These are phyloP conservation scores for Pygoscelis adeliae DNA, from an alignment of 2,113 vertebrate genomes.

Conservation along the genomic window DNA sequence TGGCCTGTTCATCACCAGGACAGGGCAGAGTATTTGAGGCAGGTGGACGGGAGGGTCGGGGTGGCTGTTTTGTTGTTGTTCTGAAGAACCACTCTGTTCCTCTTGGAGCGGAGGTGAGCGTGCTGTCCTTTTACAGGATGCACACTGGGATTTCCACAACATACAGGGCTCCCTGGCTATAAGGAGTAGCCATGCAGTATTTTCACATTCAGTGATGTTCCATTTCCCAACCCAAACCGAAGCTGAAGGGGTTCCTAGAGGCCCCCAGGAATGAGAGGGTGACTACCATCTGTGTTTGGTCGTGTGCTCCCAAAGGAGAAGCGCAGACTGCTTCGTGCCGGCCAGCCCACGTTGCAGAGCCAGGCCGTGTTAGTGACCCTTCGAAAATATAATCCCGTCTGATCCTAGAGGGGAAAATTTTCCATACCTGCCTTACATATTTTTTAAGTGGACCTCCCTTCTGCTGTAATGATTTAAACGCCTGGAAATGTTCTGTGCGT, in stretches of 20 bases:
- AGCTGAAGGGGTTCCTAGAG: background rate
- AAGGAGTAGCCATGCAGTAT: background rate
- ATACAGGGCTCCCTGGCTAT: background rate
- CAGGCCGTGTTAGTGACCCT: background rate
- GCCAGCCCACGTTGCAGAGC: background rate
- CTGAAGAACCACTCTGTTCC: background rate
- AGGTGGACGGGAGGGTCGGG: rapidly evolving
- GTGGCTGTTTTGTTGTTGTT: background rate
- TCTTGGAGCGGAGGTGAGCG: background rate
- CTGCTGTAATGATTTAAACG: background rate
- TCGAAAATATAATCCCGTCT: background rate
- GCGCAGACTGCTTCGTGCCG: background rate
- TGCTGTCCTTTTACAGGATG: background rate
- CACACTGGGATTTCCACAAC: background rate
- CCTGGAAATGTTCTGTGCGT: background rate
- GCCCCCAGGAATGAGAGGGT: background rate
- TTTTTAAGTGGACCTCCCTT: background rate
- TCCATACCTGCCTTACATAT: background rate
- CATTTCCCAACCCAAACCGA: background rate
- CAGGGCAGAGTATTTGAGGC: background rate
- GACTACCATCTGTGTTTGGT: background rate
- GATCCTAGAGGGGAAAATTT: background rate
- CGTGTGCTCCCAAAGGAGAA: background rate
- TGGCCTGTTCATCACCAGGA: background rate
- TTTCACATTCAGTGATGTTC: background rate